Evolutionary conservation across 1,140 invertebrate genomes (phyloP).

Genomic region (Cardiocondyla obscurior): DNA sequence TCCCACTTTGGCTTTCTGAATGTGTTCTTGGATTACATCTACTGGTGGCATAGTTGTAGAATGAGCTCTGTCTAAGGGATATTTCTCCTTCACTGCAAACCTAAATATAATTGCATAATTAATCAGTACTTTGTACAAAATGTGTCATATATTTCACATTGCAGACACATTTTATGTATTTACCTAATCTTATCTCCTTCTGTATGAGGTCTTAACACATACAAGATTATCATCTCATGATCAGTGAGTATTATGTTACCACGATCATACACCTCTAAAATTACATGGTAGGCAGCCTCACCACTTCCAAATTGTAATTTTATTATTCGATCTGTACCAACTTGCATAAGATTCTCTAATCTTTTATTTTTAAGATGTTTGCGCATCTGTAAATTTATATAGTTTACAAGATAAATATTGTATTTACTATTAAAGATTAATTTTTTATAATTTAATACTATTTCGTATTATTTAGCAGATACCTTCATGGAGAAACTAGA

Average conservation of each 20-base stretch:
- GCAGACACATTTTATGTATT: conserved; percentile 36
- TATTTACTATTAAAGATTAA: neutral
- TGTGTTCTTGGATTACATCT: conserved; percentile 85
- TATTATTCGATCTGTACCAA: conserved; percentile 95
- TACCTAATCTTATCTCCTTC: conserved; percentile 95
- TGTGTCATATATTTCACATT: neutral
- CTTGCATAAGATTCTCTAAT: conserved; percentile 92
- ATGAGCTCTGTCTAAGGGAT: conserved; percentile 91
- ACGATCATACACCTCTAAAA: conserved; percentile 98
- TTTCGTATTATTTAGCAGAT: conserved; percentile 46
- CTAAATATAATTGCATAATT: conserved; percentile 81
- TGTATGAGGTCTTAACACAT: conserved; percentile 96
- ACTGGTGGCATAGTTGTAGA: conserved; percentile 84
- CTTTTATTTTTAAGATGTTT: conserved; percentile 99
- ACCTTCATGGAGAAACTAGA: conserved; percentile 99
- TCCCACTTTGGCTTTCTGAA: conserved; percentile 87
- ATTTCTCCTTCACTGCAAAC: conserved; percentile 96
- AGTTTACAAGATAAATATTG: neutral
- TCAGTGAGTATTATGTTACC: conserved; percentile 99
- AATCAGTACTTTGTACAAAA: neutral
- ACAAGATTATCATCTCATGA: conserved; percentile 94
- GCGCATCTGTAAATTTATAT: conserved; percentile 88
- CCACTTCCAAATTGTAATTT: conserved; percentile 97
- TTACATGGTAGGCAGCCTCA: conserved; percentile 97
- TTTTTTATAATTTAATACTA: conserved; percentile 7